Evolutionary conservation across 2,797 vertebrate species (phyloP).

Genomic region (Discoglossus pictus): DNA sequence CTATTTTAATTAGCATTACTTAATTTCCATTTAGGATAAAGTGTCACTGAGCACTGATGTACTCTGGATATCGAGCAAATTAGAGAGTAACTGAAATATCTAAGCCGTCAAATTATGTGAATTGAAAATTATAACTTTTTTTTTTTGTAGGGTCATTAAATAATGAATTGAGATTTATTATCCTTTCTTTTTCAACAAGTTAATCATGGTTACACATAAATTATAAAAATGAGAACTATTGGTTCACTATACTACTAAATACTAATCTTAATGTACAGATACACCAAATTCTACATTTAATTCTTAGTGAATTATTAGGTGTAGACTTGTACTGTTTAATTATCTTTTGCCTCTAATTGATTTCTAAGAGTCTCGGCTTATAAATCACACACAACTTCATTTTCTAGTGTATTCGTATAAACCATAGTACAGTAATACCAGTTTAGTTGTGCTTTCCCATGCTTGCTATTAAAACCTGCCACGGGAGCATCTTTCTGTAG

Average conservation of each 20-base stretch:
- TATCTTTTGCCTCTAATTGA: conserved; percentile 58
- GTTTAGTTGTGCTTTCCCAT: too few relatives aligned
- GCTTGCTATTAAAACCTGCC: neutral
- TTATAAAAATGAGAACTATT: conserved; percentile 51
- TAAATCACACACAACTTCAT: conserved; percentile 39
- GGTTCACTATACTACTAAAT: conserved; percentile 42
- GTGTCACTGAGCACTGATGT: conserved; percentile 57
- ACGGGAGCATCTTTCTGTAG: neutral
- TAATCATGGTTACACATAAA: conserved; percentile 57
- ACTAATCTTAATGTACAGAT: conserved; percentile 49
- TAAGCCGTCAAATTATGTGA: conserved; percentile 56
- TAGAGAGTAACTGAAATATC: conserved; percentile 56
- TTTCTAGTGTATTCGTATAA: conserved; percentile 38
- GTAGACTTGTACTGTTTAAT: conserved; percentile 52
- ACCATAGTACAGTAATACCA: neutral
- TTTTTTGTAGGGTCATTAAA: conserved; percentile 55
- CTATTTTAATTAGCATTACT: conserved; percentile 66
- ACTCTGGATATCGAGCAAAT: conserved; percentile 57
- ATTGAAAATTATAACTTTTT: conserved; percentile 55
- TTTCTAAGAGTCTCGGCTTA: conserved; percentile 59
- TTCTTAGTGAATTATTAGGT: conserved; percentile 55
- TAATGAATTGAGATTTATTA: conserved; percentile 59
- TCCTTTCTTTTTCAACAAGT: conserved; percentile 55
- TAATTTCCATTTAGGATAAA: conserved; percentile 62
- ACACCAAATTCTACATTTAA: conserved; percentile 41